These are phyloP conservation scores for Anthrax anthrax DNA, from an alignment of 2,888 invertebrate genomes.

Conservation along the genomic window DNA sequence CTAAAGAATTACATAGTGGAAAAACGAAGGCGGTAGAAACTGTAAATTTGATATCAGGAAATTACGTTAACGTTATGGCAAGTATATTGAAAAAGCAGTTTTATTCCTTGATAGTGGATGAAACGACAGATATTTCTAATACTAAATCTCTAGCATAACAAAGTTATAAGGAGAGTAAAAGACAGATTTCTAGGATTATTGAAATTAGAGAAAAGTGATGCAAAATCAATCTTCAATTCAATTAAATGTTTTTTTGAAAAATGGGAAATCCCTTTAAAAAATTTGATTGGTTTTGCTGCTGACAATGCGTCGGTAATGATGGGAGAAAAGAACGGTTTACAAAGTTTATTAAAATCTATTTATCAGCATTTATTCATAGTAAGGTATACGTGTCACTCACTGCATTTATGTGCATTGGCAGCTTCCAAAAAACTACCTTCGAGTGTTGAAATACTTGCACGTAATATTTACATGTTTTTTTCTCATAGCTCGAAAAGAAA, in stretches of 20 bases:
- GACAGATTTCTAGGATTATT: not conserved
- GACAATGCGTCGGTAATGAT: too few relatives aligned
- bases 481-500: conserved; percentile 3
- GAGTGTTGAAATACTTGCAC: too few relatives aligned
- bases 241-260: too few relatives aligned
- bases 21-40: not conserved
- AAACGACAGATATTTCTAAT: conserved; percentile 4
- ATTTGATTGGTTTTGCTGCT: not conserved
- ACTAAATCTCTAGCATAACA: conserved; percentile 1
- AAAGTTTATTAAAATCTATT: not conserved
- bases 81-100: not conserved
- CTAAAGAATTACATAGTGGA: not conserved
- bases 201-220: too few relatives aligned
- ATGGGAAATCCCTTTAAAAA: not conserved
- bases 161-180: not conserved
- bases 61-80: not conserved
- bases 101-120: conserved; percentile 5
- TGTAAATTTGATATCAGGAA: not conserved
- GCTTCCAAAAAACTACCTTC: not conserved
- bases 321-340: not conserved
- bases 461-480: conserved; percentile 4
- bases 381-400: conserved; percentile 5
- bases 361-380: conserved; percentile 1
- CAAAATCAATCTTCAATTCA: too few relatives aligned
- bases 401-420: conserved; percentile 4